Evolutionary conservation across 2,888 invertebrate species (phyloP).

Genomic region (Neoscelio sp.): DNA sequence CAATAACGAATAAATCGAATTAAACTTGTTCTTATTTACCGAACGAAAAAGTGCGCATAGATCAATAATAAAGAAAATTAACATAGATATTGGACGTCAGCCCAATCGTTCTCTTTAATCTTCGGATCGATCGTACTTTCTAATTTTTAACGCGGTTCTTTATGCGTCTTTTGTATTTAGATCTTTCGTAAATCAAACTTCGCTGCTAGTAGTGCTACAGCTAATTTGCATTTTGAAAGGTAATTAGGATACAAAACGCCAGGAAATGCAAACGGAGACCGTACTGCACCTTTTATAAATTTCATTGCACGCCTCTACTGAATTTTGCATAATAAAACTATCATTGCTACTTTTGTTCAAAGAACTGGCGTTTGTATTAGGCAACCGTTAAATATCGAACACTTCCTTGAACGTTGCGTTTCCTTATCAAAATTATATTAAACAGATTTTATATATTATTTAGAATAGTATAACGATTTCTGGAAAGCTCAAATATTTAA

Average conservation of each 20-base stretch:
- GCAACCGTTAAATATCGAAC: conserved; percentile 43
- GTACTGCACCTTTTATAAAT: conserved; percentile 50
- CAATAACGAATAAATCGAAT: conserved; percentile 15
- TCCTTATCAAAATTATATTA: too few relatives aligned
- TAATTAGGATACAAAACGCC: conserved; percentile 63
- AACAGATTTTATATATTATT: too few relatives aligned
- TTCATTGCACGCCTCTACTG: conserved; percentile 39
- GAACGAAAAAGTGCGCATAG: not conserved
- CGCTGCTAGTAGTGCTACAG: not conserved
- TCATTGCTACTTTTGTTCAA: conserved; percentile 31
- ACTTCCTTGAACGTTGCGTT: too few relatives aligned
- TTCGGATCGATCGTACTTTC: not conserved
- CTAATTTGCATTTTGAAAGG: conserved; percentile 65
- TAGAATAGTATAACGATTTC: too few relatives aligned
- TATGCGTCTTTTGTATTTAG: conserved; percentile 39
- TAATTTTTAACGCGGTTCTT: conserved; percentile 44
- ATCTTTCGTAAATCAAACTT: conserved; percentile 55
- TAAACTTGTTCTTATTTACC: not conserved
- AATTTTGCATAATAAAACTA: conserved; percentile 52
- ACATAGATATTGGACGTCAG: conserved; percentile 50
- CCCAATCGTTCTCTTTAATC: conserved; percentile 26
- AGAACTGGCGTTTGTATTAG: conserved; percentile 49
- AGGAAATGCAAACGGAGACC: conserved; percentile 47
- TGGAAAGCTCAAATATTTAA: too few relatives aligned
- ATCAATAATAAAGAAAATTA: conserved; percentile 41